Percentiles rank a stretch among this genome's conserved stretches.
Evolutionary conservation across 2,113 vertebrate species (phyloP).

Genomic region (Cyphomyrus discorhynchus): DNA sequence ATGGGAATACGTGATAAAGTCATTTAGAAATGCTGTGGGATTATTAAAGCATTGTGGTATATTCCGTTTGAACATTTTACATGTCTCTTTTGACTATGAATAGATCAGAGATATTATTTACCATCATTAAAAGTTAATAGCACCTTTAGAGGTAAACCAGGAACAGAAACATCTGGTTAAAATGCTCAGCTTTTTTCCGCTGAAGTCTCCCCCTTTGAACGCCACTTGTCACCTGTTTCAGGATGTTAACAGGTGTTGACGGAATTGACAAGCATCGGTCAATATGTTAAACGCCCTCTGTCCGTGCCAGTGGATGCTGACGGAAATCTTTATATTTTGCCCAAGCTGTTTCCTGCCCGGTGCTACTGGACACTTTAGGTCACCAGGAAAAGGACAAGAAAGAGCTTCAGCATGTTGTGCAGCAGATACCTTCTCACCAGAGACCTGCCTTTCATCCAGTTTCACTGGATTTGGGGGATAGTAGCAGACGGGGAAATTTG

Average conservation of each 20-base stretch:
- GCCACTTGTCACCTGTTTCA: neutral
- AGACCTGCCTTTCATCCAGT: neutral
- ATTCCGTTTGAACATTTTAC: neutral
- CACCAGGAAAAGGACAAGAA: neutral
- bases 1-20: neutral
- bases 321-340: neutral
- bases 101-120: neutral
- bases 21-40: neutral
- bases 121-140: neutral
- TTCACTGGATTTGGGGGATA: neutral
- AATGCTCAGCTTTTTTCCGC: neutral
- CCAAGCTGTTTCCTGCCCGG: neutral
- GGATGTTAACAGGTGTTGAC: neutral
- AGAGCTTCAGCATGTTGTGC: neutral
- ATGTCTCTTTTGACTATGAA: neutral
- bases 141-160: neutral
- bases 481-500: neutral
- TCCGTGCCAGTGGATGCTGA: neutral
- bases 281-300: neutral
- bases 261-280: neutral
- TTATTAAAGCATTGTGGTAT: neutral
- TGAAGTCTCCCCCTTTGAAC: neutral
- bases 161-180: neutral
- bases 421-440: neutral
- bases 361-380: neutral